Evolutionary conservation across 35 echinoderm and acorn worm species (phyloP).

Genomic region (Chiridota heheva): DNA sequence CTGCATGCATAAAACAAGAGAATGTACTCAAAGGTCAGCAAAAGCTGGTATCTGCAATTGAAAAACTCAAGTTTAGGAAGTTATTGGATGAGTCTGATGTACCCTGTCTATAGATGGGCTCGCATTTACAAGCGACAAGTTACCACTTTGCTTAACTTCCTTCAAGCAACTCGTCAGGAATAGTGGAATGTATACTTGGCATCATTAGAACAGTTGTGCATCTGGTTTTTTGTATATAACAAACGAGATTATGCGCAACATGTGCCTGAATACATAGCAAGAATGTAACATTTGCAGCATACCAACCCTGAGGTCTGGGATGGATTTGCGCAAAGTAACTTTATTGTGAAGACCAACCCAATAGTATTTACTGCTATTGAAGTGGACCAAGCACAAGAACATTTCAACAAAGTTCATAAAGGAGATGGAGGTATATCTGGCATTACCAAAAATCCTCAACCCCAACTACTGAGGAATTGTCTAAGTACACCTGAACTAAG

Average conservation of each 20-base stretch:
- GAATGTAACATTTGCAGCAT: slow-evolving; percentile 3
- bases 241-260: slow-evolving; percentile 26
- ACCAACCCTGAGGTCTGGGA: slow-evolving; percentile 11
- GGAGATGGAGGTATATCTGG: slow-evolving; percentile 36
- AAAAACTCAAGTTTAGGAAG: background rate
- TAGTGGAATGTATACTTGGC: slow-evolving; percentile 12
- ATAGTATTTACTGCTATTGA: slow-evolving; percentile 37
- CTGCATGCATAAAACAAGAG: slow-evolving; percentile 14
- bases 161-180: slow-evolving; percentile 21
- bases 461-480: slow-evolving; percentile 15
- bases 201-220: slow-evolving; percentile 25
- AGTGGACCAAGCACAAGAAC: slow-evolving; percentile 38
- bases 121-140: slow-evolving; percentile 32
- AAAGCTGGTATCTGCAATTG: slow-evolving; percentile 26
- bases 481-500: slow-evolving; percentile 2
- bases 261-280: slow-evolving; percentile 26
- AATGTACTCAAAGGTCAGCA: slow-evolving; percentile 16
- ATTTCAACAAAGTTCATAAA: slow-evolving; percentile 28
- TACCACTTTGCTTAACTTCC: slow-evolving; percentile 2
- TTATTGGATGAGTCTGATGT: background rate
- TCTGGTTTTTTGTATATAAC: slow-evolving; percentile 36
- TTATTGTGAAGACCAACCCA: slow-evolving; percentile 9
- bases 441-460: slow-evolving; percentile 22
- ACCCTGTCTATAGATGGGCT: slow-evolving; percentile 30
- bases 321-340: background rate